These are phyloP conservation scores for Lasioglossum calceatum DNA, from an alignment of 2,888 invertebrate species.

Conservation along the genomic window DNA sequence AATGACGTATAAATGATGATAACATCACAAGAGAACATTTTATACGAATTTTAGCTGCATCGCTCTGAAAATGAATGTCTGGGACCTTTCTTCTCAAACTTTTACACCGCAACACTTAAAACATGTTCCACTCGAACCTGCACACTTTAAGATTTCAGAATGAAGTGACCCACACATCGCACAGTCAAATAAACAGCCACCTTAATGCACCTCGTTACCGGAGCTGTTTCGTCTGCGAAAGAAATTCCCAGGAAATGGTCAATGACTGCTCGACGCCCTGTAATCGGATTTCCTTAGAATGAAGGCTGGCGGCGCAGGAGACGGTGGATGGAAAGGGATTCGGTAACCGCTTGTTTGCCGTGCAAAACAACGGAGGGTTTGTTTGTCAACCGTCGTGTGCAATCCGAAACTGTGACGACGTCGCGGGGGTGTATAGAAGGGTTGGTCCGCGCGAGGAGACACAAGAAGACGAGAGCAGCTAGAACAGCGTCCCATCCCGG, in stretches of 20 bases:
- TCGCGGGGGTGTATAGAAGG: background rate
- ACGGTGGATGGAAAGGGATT: slow-evolving; percentile 52
- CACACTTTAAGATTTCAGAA: background rate
- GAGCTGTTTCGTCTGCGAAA: background rate
- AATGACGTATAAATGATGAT: too few species aligned
- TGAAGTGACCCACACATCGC: background rate
- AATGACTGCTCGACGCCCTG: background rate
- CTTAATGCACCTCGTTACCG: background rate
- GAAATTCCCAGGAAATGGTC: background rate
- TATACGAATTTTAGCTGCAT: too few species aligned
- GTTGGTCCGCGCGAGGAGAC: slow-evolving; percentile 43
- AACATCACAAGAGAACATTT: too few species aligned
- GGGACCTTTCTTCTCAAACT: too few species aligned
- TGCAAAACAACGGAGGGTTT: slow-evolving; percentile 70
- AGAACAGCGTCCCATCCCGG: slow-evolving; percentile 1
- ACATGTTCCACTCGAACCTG: background rate
- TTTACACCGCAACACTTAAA: too few species aligned
- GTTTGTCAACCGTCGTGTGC: slow-evolving; percentile 65
- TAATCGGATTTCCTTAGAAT: slow-evolving; percentile 47
- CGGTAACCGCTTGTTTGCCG: slow-evolving; percentile 73
- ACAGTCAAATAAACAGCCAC: background rate
- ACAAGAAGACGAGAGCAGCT: slow-evolving; percentile 15
- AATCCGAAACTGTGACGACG: slow-evolving; percentile 56
- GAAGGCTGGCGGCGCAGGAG: slow-evolving; percentile 39
- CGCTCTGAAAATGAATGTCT: too few species aligned